These are phyloP conservation scores for Nysson spinosus DNA, from an alignment of 2,888 invertebrate genomes.

Conservation along the genomic window DNA sequence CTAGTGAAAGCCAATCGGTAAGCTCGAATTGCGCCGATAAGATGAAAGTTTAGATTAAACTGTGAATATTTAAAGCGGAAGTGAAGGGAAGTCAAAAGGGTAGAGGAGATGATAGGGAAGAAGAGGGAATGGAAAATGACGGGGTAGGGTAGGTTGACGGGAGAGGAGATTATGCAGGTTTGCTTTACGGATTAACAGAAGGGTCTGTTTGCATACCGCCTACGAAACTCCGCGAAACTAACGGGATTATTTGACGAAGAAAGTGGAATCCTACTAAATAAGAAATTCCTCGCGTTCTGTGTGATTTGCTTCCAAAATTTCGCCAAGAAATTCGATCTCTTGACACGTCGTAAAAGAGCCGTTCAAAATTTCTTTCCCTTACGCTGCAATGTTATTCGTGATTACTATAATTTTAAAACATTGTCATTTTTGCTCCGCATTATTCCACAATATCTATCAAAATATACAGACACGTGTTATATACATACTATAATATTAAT, in stretches of 20 bases:
- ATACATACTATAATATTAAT: too few relatives aligned
- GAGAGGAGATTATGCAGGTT: conserved; percentile 55
- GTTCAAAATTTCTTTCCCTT: too few relatives aligned
- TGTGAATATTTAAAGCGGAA: conserved; percentile 65
- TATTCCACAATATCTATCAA: too few relatives aligned
- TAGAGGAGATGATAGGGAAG: background rate
- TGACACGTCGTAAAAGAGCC: too few relatives aligned
- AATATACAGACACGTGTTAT: too few relatives aligned
- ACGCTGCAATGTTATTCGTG: too few relatives aligned
- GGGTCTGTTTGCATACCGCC: conserved; percentile 3
- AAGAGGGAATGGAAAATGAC: background rate
- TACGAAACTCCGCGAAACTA: background rate
- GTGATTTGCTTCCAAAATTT: too few relatives aligned
- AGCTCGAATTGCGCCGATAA: conserved; percentile 55
- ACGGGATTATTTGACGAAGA: background rate
- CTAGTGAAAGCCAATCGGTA: conserved; percentile 47
- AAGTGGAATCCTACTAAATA: too few relatives aligned
- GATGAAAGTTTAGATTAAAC: conserved; percentile 70
- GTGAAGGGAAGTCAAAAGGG: background rate
- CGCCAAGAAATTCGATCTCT: too few relatives aligned
- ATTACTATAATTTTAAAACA: too few relatives aligned
- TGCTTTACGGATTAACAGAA: conserved; percentile 58
- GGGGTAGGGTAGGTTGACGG: background rate
- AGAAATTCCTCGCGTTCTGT: too few relatives aligned
- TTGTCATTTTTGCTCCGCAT: too few relatives aligned